Conservation (phyloP, 2,888 invertebrate genomes). For the Mesodorylaimus sp. region DNA sequence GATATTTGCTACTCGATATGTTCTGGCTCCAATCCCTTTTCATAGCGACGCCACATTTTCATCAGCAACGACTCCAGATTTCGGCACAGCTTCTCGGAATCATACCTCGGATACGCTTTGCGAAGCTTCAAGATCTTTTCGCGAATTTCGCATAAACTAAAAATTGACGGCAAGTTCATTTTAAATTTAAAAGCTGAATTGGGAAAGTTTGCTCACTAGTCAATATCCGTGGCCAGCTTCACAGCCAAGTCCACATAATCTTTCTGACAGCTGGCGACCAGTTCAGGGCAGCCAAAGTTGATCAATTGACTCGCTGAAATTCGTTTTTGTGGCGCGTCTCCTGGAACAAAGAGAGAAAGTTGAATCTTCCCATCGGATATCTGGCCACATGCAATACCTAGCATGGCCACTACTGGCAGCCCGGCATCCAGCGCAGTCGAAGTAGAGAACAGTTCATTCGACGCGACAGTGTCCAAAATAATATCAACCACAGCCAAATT, state of each 20-base stretch:
- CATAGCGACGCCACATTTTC: slow-evolving; percentile 70
- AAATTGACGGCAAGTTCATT: too few species aligned
- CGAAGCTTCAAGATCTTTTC: slow-evolving; percentile 83
- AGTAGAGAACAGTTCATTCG: too few species aligned
- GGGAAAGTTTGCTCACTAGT: slow-evolving; percentile 65
- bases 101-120: slow-evolving; percentile 68
- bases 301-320: slow-evolving; percentile 90
- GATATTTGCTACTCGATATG: slow-evolving; percentile 45
- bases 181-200: too few species aligned
- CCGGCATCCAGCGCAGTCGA: too few species aligned
- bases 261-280: slow-evolving; percentile 64
- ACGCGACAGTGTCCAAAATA: too few species aligned
- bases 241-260: slow-evolving; percentile 87
- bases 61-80: slow-evolving; percentile 69
- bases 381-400: too few species aligned
- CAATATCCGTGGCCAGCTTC: slow-evolving; percentile 65
- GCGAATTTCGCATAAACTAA: slow-evolving; percentile 64
- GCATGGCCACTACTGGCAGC: too few species aligned
- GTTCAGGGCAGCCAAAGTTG: slow-evolving; percentile 74
- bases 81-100: slow-evolving; percentile 66
- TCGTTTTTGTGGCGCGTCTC: slow-evolving; percentile 50
- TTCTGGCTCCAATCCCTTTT: slow-evolving; percentile 51
- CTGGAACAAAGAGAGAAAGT: slow-evolving; percentile 30
- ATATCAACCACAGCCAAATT: too few species aligned
- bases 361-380: too few species aligned